Conservation (phyloP, 2,888 invertebrate species). For the Drosophila falleni region DNA sequence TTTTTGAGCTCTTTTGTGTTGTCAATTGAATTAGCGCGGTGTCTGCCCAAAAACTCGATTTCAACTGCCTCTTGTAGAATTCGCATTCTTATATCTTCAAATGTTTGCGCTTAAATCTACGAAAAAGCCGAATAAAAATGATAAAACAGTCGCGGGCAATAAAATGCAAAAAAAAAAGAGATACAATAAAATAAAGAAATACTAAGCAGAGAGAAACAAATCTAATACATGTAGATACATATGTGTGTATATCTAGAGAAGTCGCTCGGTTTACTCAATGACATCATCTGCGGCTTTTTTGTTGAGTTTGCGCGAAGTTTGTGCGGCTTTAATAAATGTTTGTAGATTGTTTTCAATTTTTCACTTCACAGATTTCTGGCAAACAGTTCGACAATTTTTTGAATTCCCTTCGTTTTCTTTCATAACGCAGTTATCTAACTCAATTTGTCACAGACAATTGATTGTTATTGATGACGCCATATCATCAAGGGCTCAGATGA, state of each 20-base stretch:
- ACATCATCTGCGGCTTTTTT: slow-evolving; percentile 61
- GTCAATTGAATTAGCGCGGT: slow-evolving; percentile 76
- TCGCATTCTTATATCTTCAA: slow-evolving; percentile 52
- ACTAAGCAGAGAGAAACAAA: slow-evolving; percentile 56
- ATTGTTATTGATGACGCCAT: slow-evolving; percentile 75
- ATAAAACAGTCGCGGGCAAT: slow-evolving; percentile 63
- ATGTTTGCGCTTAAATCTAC: slow-evolving; percentile 68
- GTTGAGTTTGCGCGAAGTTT: slow-evolving; percentile 35
- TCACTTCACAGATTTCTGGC: slow-evolving; percentile 20
- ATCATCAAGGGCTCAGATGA: slow-evolving; percentile 37
- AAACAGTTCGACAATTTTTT: slow-evolving; percentile 6
- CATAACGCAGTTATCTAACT: slow-evolving; percentile 31
- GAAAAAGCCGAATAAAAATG: slow-evolving; percentile 36
- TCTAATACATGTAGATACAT: slow-evolving; percentile 52
- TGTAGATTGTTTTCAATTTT: slow-evolving; percentile 39
- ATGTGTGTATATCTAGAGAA: slow-evolving; percentile 25
- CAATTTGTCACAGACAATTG: slow-evolving; percentile 79
- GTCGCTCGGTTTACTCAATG: slow-evolving; percentile 67
- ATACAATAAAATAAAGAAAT: slow-evolving; percentile 40
- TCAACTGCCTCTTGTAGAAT: slow-evolving; percentile 47
- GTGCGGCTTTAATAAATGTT: slow-evolving; percentile 29
- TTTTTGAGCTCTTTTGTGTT: slow-evolving; percentile 52
- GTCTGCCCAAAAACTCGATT: slow-evolving; percentile 24
- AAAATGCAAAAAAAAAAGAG: slow-evolving; percentile 54
- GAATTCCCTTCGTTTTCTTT: not conserved